These are phyloP conservation scores for Zoanthus solanderi DNA, from an alignment of 92 coral and sea anemone species.

Conservation along the genomic window DNA sequence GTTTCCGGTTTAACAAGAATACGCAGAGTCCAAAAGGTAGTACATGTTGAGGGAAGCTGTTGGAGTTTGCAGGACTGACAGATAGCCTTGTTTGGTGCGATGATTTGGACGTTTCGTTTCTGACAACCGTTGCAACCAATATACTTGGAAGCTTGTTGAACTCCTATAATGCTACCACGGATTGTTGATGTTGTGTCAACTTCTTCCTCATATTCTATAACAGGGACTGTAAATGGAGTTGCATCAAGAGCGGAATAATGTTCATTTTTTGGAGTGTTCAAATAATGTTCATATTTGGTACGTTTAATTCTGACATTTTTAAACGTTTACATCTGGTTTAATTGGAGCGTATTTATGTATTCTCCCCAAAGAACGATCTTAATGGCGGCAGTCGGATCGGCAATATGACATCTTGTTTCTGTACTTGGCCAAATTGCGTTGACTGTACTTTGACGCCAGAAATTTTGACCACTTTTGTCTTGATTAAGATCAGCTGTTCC, in stretches of 20 bases:
- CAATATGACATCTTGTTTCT: background rate
- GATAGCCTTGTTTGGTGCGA: background rate
- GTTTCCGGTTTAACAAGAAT: background rate
- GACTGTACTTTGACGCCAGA: background rate
- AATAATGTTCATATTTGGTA: background rate
- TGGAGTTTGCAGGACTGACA: background rate
- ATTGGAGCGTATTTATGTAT: background rate
- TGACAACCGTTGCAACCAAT: background rate
- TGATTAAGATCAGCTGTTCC: too few relatives aligned
- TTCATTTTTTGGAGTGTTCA: background rate
- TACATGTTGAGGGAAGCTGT: background rate
- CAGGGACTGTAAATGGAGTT: background rate
- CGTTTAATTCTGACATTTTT: background rate
- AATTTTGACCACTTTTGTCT: background rate
- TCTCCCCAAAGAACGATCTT: slow-evolving; percentile 14
- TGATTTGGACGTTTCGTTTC: background rate
- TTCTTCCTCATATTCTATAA: background rate
- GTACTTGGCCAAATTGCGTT: background rate
- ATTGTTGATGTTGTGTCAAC: background rate
- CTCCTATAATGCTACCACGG: background rate
- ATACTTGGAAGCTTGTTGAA: background rate
- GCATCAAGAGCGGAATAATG: background rate
- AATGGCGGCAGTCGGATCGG: slow-evolving; percentile 8
- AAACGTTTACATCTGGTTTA: background rate
- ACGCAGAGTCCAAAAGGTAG: background rate